A percentile compares a stretch with the other conserved stretches of the same genome.
Evolutionary conservation across 1,140 invertebrate genomes (phyloP).

Genomic region (Alviniconcha marisindica): DNA sequence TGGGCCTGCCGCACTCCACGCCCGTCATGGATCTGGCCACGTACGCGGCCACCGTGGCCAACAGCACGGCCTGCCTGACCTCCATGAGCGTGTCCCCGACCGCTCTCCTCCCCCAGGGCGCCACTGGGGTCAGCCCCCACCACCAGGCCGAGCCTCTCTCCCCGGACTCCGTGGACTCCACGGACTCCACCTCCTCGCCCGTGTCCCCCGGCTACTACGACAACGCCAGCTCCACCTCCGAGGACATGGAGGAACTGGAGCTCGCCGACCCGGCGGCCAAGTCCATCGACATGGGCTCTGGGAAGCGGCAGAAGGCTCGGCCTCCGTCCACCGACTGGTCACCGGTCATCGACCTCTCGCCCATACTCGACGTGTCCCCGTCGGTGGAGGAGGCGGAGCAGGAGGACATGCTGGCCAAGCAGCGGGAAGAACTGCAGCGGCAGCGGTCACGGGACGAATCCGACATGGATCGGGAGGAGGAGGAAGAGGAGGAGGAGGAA

Average conservation of each 20-base stretch:
- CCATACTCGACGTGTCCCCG: conserved; percentile 78
- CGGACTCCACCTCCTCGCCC: conserved; percentile 63
- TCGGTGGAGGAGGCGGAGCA: conserved; percentile 78
- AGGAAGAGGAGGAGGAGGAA: conserved; percentile 52
- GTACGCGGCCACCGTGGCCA: conserved; percentile 74
- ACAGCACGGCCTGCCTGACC: conserved; percentile 73
- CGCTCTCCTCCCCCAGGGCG: conserved; percentile 54
- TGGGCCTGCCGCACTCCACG: conserved; percentile 51
- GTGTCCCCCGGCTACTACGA: conserved; percentile 69
- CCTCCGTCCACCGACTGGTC: conserved; percentile 77
- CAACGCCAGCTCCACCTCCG: conserved; percentile 51
- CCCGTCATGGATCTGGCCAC: conserved; percentile 72
- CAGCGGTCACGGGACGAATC: conserved; percentile 61
- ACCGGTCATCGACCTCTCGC: conserved; percentile 77
- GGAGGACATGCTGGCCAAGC: conserved; percentile 75
- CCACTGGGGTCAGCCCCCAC: conserved; percentile 8
- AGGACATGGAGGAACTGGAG: conserved; percentile 65
- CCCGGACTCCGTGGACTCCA: conserved; percentile 62
- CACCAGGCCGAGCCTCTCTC: conserved; percentile 57
- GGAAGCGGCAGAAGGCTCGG: conserved; percentile 72
- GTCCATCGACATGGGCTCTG: conserved; percentile 73
- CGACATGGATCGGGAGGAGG: conserved; percentile 46
- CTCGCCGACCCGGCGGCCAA: conserved; percentile 72
- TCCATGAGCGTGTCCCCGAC: conserved; percentile 74
- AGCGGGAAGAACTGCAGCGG: conserved; percentile 63